Evolutionary conservation across 2,113 vertebrate genomes (phyloP).

Genomic region (Numida meleagris): DNA sequence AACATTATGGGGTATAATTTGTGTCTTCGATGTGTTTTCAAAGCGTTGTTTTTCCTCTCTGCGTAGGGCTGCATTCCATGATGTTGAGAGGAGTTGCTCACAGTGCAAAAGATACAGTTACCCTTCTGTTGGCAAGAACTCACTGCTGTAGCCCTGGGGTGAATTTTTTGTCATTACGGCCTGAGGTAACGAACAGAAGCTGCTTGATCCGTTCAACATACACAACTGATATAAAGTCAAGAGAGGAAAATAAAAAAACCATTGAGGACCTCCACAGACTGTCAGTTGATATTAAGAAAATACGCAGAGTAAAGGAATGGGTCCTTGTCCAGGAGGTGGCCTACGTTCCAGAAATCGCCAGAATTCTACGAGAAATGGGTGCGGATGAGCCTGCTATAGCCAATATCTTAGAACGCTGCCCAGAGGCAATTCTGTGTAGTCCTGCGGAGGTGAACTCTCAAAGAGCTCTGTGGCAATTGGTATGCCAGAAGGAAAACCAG

Average conservation of each 20-base stretch:
- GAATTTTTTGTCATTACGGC: neutral
- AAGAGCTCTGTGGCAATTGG: constrained; percentile 85
- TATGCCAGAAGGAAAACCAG: constrained; percentile 84
- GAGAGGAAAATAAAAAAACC: constrained; percentile 82
- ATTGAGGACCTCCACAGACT: constrained; percentile 80
- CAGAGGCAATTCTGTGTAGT: constrained; percentile 86
- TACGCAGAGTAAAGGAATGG: constrained; percentile 89
- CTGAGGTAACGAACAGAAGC: neutral
- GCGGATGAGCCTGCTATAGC: constrained; percentile 76
- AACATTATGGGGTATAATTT: neutral
- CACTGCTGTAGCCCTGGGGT: neutral
- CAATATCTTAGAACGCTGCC: constrained; percentile 83
- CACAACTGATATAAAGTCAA: neutral
- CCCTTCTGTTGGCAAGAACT: constrained; percentile 22
- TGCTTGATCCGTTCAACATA: neutral
- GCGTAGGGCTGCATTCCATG: neutral
- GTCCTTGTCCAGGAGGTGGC: constrained; percentile 82
- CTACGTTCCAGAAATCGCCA: constrained; percentile 83
- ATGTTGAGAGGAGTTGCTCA: neutral
- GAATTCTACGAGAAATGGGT: constrained; percentile 84
- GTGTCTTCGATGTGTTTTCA: neutral
- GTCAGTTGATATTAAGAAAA: constrained; percentile 87
- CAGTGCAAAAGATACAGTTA: neutral
- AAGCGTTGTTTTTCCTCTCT: neutral
- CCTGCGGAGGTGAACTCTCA: constrained; percentile 82